Percentiles rank a stretch among this genome's conserved stretches.
phyloP scores from a whole-genome alignment of 2,113 vertebrate genomes.

The Tragelaphus buxtoni region DNA sequence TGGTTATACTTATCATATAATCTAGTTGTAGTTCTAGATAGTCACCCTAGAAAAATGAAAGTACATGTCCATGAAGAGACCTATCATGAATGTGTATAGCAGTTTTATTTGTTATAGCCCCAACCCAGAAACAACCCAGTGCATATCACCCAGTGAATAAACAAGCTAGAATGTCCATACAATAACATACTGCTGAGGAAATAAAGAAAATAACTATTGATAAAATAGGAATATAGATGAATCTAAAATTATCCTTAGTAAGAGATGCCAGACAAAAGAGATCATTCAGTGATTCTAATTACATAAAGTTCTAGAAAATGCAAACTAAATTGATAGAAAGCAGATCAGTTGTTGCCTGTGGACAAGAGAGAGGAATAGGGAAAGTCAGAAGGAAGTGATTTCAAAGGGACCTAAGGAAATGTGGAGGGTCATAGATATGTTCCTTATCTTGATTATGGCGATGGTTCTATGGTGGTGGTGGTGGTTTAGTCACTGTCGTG shows the following conservation, averaged over 20 bases:
- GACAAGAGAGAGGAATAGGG: not conserved
- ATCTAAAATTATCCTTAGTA: not conserved
- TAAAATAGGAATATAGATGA: not conserved
- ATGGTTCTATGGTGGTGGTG: not conserved
- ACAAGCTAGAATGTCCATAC: not conserved
- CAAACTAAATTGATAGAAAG: not conserved
- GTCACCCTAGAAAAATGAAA: not conserved
- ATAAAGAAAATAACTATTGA: not conserved
- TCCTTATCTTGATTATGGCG: not conserved
- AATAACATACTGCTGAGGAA: not conserved
- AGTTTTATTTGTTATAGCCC: not conserved
- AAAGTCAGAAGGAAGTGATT: not conserved
- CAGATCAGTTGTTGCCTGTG: not conserved
- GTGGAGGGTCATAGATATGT: not conserved
- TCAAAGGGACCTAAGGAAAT: not conserved
- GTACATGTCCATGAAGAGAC: not conserved
- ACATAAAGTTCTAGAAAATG: not conserved
- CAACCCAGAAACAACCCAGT: not conserved
- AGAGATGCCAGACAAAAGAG: not conserved
- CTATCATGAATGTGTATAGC: not conserved
- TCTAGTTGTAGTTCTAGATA: not conserved
- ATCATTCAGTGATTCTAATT: not conserved
- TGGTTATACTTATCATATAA: not conserved
- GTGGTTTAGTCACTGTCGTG: not conserved
- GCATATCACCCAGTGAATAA: not conserved